A percentile compares a stretch with the other conserved stretches of the same genome.
Evolutionary conservation across 2,888 invertebrate species (phyloP).

Genomic region (Drosophila subsilvestris): DNA sequence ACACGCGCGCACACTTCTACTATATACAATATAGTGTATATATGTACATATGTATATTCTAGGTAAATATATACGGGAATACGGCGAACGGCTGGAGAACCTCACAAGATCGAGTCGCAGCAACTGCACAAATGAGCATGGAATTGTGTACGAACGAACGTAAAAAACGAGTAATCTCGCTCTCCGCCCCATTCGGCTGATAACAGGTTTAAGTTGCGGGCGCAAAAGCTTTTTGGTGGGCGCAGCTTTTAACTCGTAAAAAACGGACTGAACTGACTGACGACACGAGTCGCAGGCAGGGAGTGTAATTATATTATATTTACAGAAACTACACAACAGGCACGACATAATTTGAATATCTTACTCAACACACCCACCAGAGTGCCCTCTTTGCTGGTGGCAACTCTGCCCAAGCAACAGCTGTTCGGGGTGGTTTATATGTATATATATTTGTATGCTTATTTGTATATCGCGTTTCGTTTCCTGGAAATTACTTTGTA

Average conservation of each 20-base stretch:
- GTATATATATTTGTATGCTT: not conserved
- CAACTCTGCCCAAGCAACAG: not conserved
- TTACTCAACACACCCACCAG: not conserved
- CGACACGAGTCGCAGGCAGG: no score
- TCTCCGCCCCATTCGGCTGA: constrained; percentile 41
- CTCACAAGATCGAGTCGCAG: constrained; percentile 39
- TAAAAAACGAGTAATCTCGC: constrained; percentile 32
- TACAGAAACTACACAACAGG: not conserved
- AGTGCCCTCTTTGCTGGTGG: not conserved
- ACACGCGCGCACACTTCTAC: constrained; percentile 7
- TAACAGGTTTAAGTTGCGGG: constrained; percentile 68
- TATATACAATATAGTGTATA: constrained; percentile 14
- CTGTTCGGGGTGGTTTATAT: not conserved
- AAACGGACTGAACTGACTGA: not conserved
- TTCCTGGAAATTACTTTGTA: not conserved
- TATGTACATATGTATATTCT: not conserved
- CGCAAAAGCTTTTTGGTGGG: constrained; percentile 46
- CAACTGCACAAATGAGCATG: constrained; percentile 53
- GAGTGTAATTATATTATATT: not conserved
- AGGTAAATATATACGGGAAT: constrained; percentile 1
- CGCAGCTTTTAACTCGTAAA: constrained; percentile 21
- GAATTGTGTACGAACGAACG: constrained; percentile 4
- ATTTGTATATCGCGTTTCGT: not conserved
- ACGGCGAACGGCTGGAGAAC: constrained; percentile 3
- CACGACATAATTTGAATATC: not conserved